These are phyloP conservation scores for Macrotus californicus DNA, from an alignment of 2,113 vertebrate genomes.

Conservation along the genomic window DNA sequence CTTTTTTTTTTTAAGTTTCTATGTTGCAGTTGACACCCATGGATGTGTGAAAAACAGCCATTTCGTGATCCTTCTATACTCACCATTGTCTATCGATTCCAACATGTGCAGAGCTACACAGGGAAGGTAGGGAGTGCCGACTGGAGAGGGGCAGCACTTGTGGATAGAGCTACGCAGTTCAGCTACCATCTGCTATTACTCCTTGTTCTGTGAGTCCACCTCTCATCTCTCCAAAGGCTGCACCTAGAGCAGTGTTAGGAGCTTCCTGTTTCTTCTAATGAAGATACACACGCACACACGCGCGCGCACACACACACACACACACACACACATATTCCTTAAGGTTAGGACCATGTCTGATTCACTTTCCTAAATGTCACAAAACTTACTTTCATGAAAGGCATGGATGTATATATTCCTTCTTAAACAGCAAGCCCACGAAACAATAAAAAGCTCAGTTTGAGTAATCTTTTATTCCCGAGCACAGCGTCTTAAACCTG, in stretches of 20 bases:
- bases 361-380: neutral
- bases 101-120: neutral
- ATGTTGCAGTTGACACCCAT: neutral
- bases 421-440: neutral
- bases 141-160: neutral
- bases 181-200: neutral
- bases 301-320: neutral
- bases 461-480: conserved; percentile 34
- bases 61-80: neutral
- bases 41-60: neutral
- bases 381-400: neutral
- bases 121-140: neutral
- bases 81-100: neutral
- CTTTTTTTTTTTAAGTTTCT: neutral
- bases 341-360: neutral
- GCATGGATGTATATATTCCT: neutral
- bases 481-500: conserved; percentile 16
- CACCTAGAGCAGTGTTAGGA: neutral
- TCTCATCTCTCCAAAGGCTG: neutral
- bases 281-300: neutral
- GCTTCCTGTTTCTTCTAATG: conserved; percentile 18
- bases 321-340: neutral
- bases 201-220: neutral
- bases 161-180: neutral
- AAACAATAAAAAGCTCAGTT: conserved; percentile 1